Conservation (phyloP, 2,888 invertebrate genomes). For the Palloptera scutellata region DNA sequence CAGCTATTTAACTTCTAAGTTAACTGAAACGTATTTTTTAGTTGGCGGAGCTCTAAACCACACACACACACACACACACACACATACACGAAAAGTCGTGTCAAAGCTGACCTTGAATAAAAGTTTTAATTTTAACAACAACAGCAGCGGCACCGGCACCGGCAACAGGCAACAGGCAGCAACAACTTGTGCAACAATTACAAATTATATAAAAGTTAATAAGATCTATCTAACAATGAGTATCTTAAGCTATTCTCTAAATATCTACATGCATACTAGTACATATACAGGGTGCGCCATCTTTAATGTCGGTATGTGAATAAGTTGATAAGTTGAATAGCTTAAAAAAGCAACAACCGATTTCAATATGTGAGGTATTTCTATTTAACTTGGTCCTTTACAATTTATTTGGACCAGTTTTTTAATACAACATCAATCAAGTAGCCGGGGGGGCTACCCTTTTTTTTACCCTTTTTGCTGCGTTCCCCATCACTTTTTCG, state of each 20-base stretch:
- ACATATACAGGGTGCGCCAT: not conserved
- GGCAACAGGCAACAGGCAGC: conserved; percentile 42
- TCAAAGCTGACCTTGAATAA: conserved; percentile 54
- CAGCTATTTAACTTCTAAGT: too few species aligned
- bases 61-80: conserved; percentile 13
- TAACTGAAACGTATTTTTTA: not conserved
- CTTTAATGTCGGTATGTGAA: conserved; percentile 6
- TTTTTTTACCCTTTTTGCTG: too few species aligned
- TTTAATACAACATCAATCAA: too few species aligned
- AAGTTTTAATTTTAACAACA: conserved; percentile 47
- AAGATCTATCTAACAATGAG: not conserved
- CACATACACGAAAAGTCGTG: conserved; percentile 41
- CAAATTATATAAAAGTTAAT: conserved; percentile 53
- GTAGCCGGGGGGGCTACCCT: too few species aligned
- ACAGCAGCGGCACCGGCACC: too few species aligned
- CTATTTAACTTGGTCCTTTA: too few species aligned
- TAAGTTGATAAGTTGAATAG: conserved; percentile 7
- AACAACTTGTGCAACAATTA: conserved; percentile 58
- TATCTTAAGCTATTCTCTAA: too few species aligned
- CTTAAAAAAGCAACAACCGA: too few species aligned
- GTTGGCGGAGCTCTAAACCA: not conserved
- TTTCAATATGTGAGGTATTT: too few species aligned
- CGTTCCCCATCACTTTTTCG: too few species aligned
- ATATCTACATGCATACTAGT: not conserved
- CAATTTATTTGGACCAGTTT: too few species aligned